phyloP scores from a whole-genome alignment of 2,888 invertebrate genomes.

The Lasioglossum pauxillum region DNA sequence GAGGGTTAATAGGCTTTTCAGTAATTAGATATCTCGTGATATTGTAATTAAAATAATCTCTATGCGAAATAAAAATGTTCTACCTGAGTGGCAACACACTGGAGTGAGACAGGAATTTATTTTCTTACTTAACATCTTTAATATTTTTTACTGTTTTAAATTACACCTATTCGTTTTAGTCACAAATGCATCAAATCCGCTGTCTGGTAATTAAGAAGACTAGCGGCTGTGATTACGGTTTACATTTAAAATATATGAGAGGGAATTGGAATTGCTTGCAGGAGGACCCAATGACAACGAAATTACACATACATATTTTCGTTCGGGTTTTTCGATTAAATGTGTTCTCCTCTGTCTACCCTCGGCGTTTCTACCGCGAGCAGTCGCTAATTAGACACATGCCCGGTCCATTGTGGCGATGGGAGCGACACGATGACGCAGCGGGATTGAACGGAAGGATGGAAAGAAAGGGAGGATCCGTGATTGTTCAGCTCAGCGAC shows the following conservation, averaged over 20 bases:
- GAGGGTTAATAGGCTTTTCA: no score
- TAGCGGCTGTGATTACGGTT: background rate
- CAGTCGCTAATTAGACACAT: slow-evolving; percentile 68
- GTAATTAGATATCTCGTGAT: no score
- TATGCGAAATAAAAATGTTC: no score
- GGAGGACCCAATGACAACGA: background rate
- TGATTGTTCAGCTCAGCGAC: slow-evolving; percentile 7
- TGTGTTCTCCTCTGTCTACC: slow-evolving; percentile 20
- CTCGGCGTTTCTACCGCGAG: slow-evolving; percentile 28
- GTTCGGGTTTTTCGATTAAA: slow-evolving; percentile 36
- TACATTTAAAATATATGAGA: background rate
- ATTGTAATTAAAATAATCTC: no score
- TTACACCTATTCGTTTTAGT: no score
- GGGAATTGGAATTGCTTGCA: background rate
- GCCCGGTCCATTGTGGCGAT: slow-evolving; percentile 62
- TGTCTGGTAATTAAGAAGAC: background rate
- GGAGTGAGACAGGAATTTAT: no score
- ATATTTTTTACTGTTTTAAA: no score
- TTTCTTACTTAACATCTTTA: no score
- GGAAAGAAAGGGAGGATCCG: slow-evolving; percentile 18
- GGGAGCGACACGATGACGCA: slow-evolving; percentile 62
- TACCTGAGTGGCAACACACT: no score
- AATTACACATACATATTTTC: slow-evolving; percentile 25
- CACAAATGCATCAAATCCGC: no score
- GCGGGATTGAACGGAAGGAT: slow-evolving; percentile 43